These are phyloP conservation scores for Drosophila mimetica DNA, from an alignment of 2,888 invertebrate species.

Conservation along the genomic window DNA sequence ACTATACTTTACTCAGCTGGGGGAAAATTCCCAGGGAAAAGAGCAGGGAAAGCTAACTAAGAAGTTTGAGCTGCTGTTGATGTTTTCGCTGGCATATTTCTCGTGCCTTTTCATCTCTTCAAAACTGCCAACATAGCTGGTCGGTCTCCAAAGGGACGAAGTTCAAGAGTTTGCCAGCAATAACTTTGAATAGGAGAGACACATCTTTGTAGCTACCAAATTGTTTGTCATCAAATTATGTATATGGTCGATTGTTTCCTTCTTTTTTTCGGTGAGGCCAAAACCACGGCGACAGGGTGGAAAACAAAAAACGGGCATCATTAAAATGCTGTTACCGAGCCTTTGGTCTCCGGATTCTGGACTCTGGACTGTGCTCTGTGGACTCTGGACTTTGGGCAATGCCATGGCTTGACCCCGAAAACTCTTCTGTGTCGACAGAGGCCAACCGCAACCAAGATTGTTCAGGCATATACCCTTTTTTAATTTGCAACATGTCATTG, in stretches of 20 bases:
- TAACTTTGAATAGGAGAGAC: constrained; percentile 63
- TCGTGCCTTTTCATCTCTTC: constrained; percentile 54
- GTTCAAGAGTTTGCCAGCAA: constrained; percentile 24
- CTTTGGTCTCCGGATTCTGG: constrained; percentile 26
- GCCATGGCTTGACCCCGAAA: constrained; percentile 33
- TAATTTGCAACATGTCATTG: constrained; percentile 81
- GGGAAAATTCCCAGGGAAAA: constrained; percentile 56
- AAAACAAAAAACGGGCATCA: constrained; percentile 68
- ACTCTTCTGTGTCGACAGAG: constrained; percentile 40
- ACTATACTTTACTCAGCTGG: constrained; percentile 7
- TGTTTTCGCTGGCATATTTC: constrained; percentile 58
- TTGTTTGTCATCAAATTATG: constrained; percentile 80
- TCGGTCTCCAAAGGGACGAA: constrained; percentile 9
- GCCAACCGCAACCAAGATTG: constrained; percentile 73
- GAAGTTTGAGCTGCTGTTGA: constrained; percentile 56
- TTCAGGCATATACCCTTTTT: constrained; percentile 79
- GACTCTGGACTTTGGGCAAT: constrained; percentile 9
- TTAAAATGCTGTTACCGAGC: constrained; percentile 76
- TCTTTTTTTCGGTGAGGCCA: constrained; percentile 18
- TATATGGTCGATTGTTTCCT: constrained; percentile 53
- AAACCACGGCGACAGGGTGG: constrained; percentile 22
- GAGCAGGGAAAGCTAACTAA: constrained; percentile 48
- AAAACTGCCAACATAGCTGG: constrained; percentile 45
- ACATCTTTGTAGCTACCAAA: constrained; percentile 66
- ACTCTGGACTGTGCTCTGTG: constrained; percentile 11